Base-by-base conservation (phyloP, 64 coral and sea anemone species). In the Trachythela sp. region DNA sequence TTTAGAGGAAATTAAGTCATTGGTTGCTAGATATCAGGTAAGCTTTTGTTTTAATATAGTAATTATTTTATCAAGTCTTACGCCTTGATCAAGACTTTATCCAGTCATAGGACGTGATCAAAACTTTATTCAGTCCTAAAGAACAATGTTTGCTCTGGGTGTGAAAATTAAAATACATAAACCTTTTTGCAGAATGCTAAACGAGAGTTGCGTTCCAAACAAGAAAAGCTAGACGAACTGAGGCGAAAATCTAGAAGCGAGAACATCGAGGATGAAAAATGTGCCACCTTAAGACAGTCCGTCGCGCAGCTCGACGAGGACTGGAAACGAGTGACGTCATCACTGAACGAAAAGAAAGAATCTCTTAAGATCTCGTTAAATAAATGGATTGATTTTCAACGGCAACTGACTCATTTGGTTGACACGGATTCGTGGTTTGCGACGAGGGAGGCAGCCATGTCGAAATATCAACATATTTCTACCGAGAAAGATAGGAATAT, bases 391-490 rank as follows among this genome's bases (percentile, higher is more conserved):
- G 75, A 80, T 15, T 80, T 80, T 8, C 75, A 80, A 80, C 75
- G 75, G 15, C 75, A 80, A 13, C 33, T 80, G 30, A 80, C 75
- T 29, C 27, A 80, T 80, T 39, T 80, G 75, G 75, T 80, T 30
- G 75, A 80, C 33, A 80, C 75, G 37, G 75, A 80, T 80, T 80
- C 75, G 31, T 80, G 75, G 75, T 80, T 80, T 22, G 75, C 75
- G 35, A 80, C 75, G 8, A 30, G 75, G 30, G 75, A 80, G 30
- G 75, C 75, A 36, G 75, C 75, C 8, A 80, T 80, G 75, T 80
- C 75, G 2, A 80, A 80, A 80, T 80, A 80, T 37, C 75, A 80
- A 80, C 75, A 80, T 39, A 80, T 80, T 80, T 80, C 75, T 7
- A 37, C 75, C 20, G 75, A 80, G 20, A 80, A 80, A 39, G 75